Evolutionary conservation across 2,888 invertebrate species (phyloP), one percentile per base, ranked within the genome.

Genomic region (Drosophila anceps): DNA sequence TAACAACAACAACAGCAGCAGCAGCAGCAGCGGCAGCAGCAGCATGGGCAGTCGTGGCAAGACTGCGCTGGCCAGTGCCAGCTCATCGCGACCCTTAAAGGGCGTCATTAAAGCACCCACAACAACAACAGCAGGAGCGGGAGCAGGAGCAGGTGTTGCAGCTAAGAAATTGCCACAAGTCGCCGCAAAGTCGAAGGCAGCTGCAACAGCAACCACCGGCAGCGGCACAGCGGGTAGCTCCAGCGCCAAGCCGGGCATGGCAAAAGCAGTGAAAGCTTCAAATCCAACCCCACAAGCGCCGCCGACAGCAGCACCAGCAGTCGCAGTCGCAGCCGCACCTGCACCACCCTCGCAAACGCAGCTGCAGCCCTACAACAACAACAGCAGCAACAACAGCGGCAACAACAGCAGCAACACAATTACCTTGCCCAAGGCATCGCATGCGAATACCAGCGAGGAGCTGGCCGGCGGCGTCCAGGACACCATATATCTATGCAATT

Each of bases 401-500:
- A 29, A 6, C 29, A 31, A 18, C 31, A 31, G 50, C 18, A 86
- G 91, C 67, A 92, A 84, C 72, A 92, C 92, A 75, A 93, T 93
- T 68, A 71, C 92, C 12, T 62, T 93, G 70, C 93, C 93, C 29
- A 92, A 93, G 75, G 91, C 93, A 44, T 93, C 94, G 44, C 94
- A 94, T 73, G 94, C 92, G 37, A 92, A 92, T 64, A 91, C 91
- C 58, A 91, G 57, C 65, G 93, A 92, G 65, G 93, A 93, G 68
- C 88, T 93, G 60, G 90, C 92, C 44, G 92, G 93, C 86, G 97
- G 97, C 85, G 98, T 98, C 53, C 98, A 98, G 93, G 98, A 98
- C 93, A 98, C 98, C 66, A 98, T 98, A 91, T 98, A 98, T 94
- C 94, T 98, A 93, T 98, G 98, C 94, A 98, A 98, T 93, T 98